Evolutionary conservation across 1,140 invertebrate species (phyloP).

Genomic region (Temnothorax longispinosus): DNA sequence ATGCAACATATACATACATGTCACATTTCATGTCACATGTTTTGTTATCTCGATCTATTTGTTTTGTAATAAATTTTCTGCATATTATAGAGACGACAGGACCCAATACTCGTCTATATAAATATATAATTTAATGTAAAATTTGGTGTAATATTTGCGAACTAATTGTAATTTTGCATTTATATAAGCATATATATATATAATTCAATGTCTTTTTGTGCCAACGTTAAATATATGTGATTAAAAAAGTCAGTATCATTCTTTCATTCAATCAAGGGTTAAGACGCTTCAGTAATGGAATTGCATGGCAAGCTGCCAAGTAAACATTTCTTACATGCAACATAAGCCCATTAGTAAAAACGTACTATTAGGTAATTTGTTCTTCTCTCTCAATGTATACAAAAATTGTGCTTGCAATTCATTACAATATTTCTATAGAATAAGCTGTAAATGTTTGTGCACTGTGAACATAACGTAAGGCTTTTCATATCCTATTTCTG

Average conservation of each 20-base stretch:
- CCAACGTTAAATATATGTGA: constrained; percentile 11
- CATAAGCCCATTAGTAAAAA: constrained; percentile 78
- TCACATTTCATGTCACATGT: not conserved
- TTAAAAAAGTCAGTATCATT: constrained; percentile 29
- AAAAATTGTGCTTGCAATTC: constrained; percentile 80
- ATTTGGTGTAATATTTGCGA: constrained; percentile 7
- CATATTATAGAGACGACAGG: constrained; percentile 33
- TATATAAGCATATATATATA: constrained; percentile 22
- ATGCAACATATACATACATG: constrained; percentile 31
- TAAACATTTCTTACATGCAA: constrained; percentile 68
- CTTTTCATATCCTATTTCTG: constrained; percentile 76
- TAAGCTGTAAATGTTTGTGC: constrained; percentile 81
- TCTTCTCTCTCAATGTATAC: constrained; percentile 69
- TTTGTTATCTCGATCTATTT: constrained; percentile 3
- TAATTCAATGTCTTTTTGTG: constrained; percentile 36
- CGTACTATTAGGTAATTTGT: constrained; percentile 73
- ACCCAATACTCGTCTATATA: constrained; percentile 7
- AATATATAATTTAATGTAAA: constrained; percentile 5
- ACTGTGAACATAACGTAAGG: constrained; percentile 79
- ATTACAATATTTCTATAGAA: constrained; percentile 76
- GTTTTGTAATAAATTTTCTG: constrained; percentile 23
- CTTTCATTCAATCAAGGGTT: constrained; percentile 75
- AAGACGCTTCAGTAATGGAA: constrained; percentile 65
- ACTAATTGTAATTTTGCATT: constrained; percentile 16
- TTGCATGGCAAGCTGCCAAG: constrained; percentile 69